Base-by-base conservation (phyloP, 2,797 vertebrate genomes). In the Holocentrus rufus region DNA sequence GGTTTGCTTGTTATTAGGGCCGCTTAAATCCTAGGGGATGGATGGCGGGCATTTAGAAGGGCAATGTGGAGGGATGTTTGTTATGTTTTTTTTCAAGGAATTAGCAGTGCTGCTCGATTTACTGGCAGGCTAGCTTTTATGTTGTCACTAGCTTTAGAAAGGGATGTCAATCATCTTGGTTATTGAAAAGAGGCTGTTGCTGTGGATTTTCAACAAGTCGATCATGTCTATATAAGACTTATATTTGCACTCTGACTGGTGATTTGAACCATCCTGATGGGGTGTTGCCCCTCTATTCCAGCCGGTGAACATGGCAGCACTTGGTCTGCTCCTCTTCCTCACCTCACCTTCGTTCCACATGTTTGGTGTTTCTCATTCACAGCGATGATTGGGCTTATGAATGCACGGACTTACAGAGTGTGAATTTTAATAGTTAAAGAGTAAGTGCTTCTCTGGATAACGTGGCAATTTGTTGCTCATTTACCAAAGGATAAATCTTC, bases 1-100 rank as follows among this genome's bases (percentile, higher is more conserved):
- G 91, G 84, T 88, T 87, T 86, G 85, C 86, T 88, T 87, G 84
- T 93, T 94, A 92, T 93, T 92, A 93, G 87, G 87, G 88, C 77
- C 53, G 83, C 82, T 85, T 81, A 89, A 92, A 93, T 88, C 93
- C 86, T 80, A 50, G 65, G 92, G 93, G 93, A 92, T 87, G 89
- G 86, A 88, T 74, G 79, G 83, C 87, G 84, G 90, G 86, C 90
- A 85, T 93, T 90, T 86, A 84, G 84, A 90, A 90, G 89, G 89
- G 89, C 87, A 88, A 85, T 71, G 84, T 79, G 78, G 83, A 80
- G 78, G 76, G 82, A 77, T 89, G 89, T 88, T 92, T 88, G 83
- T 85, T 85, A 76, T 83, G 57, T 75, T 86, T 84, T 60, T 85
- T 74, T 73, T 66, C 54, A 77, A 86, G 87, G 89, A 91, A 89